These are phyloP conservation scores for Muntiacus reevesi DNA, from an alignment of 2,113 vertebrate genomes.

Conservation along the genomic window DNA sequence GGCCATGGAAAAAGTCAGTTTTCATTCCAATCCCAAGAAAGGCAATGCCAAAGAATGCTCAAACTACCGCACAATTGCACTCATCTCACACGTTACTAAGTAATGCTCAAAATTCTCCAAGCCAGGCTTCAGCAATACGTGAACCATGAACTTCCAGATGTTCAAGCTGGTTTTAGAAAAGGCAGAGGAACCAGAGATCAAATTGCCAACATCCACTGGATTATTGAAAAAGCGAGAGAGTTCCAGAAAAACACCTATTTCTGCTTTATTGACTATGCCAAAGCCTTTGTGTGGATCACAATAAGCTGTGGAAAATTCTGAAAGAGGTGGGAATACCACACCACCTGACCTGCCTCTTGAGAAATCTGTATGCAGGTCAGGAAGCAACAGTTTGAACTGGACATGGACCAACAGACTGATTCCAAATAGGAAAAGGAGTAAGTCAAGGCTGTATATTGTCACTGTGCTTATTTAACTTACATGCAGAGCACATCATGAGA, in stretches of 20 bases:
- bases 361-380: neutral
- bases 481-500: neutral
- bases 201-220: neutral
- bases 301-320: neutral
- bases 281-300: neutral
- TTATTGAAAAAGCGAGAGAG: neutral
- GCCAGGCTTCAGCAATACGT: neutral
- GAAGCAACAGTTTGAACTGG: neutral
- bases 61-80: neutral
- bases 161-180: neutral
- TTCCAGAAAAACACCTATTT: neutral
- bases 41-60: neutral
- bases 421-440: neutral
- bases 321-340: neutral
- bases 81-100: neutral
- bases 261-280: neutral
- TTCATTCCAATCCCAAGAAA: neutral
- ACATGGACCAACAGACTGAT: neutral
- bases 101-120: neutral
- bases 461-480: neutral
- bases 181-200: neutral
- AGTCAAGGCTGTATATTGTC: neutral
- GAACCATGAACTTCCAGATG: neutral
- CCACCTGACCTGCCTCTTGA: neutral
- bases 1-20: neutral